Evolutionary conservation across 1,140 invertebrate genomes (phyloP).

Genomic region (Drosophila sulfurigaster): DNA sequence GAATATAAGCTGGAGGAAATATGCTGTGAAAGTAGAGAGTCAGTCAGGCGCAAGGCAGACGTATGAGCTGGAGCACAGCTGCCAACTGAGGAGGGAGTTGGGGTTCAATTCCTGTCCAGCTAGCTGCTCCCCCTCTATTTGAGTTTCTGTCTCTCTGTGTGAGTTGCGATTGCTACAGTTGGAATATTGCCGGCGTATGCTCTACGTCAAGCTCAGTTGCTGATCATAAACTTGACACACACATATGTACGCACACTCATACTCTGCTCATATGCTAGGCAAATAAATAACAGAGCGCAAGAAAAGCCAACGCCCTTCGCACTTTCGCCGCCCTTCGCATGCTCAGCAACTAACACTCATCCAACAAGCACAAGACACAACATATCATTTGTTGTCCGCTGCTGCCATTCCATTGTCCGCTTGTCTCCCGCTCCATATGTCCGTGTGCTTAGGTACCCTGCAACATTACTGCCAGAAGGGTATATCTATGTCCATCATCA

Average conservation of each 20-base stretch:
- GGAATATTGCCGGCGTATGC: constrained; percentile 58
- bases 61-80: constrained; percentile 27
- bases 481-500: constrained; percentile 6
- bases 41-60: constrained; percentile 33
- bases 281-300: constrained; percentile 65
- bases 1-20: constrained; percentile 27
- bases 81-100: constrained; percentile 19
- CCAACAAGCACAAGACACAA: constrained; percentile 55
- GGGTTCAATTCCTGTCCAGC: constrained; percentile 7
- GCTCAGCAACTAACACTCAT: constrained; percentile 40
- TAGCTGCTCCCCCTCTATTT: neutral
- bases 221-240: constrained; percentile 73
- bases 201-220: constrained; percentile 70
- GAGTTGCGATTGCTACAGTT: constrained; percentile 55
- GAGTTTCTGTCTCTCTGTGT: neutral
- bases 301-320: constrained; percentile 51
- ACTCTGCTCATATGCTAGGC: constrained; percentile 10
- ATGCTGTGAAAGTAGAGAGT: constrained; percentile 42
- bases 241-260: neutral
- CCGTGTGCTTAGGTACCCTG: constrained; percentile 28
- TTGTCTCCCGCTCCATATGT: constrained; percentile 23
- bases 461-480: neutral
- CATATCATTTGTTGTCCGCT: constrained; percentile 68
- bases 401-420: constrained; percentile 27
- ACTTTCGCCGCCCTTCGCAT: constrained; percentile 9